Evolutionary conservation across 2,797 vertebrate species (phyloP), one percentile per base, ranked within the genome.

Genomic region (Notolepis coatsorum): DNA sequence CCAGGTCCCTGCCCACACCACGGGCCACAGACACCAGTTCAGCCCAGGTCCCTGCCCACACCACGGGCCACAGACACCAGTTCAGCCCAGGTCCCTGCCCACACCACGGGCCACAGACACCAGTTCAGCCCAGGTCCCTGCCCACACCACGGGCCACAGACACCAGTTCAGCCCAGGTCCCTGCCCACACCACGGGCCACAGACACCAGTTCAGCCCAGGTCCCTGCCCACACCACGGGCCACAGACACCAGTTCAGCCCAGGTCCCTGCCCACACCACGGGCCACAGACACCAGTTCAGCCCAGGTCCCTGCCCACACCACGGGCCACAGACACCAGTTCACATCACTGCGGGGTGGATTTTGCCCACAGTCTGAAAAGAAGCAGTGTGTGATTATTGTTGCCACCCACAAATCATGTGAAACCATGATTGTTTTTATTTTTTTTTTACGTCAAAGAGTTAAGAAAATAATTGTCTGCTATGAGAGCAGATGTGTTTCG

Each of bases 401-500:
- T 61, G n/a, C 10, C n/a, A 27, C 18, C 53, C 20, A 45, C 18
- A 30, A 17, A 39, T 9, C 20, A 9, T 45, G n/a, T n/a, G n/a
- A n/a, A n/a, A 21, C 3, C 20, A 18, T 13, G 21, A 3, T 13
- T 24, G n/a, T n/a, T n/a, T n/a, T 6, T 13, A 23, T 41, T 41
- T 41, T 5, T 41, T 41, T 41, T n/a, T n/a, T n/a, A n/a, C n/a
- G n/a, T n/a, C n/a, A 1, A 18, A 2, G 0, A 8, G 6, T n/a
- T n/a, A n/a, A 52, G 15, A 12, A 58, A 23, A 13, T 25, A n/a
- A 8, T 41, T 73, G 45, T 49, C 12, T 25, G 45, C 23, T 49
- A 8, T 10, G 31, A 18, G 15, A 5, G 1, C 15, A 17, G 37
- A 8, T 4, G 9, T 1, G 0, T 20, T 28, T 21, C 31, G 15